These are phyloP conservation scores for Callyntrura sp. DNA, from an alignment of 2,888 invertebrate species.

Conservation along the genomic window DNA sequence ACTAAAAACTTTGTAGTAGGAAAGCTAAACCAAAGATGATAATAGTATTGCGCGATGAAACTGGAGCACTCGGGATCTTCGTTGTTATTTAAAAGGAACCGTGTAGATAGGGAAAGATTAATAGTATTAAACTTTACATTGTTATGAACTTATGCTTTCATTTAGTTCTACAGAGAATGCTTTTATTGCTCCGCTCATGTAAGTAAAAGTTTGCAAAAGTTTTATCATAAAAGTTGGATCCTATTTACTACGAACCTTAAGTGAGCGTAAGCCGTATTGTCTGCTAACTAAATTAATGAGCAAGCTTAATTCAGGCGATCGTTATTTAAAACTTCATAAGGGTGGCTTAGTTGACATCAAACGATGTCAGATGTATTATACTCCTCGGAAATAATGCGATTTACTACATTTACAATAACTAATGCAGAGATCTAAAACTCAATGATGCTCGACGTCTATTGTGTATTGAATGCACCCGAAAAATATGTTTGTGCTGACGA, in stretches of 20 bases:
- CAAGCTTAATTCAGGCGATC: not conserved
- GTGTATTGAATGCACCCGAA: too few species aligned
- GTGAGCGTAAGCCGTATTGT: not conserved
- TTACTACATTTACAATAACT: slow-evolving; percentile 1
- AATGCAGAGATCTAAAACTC: too few species aligned
- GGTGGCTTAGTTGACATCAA: slow-evolving; percentile 34
- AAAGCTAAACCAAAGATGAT: slow-evolving; percentile 10
- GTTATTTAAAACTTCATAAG: not conserved
- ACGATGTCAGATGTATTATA: not conserved
- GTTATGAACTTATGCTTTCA: not conserved
- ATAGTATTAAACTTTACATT: not conserved
- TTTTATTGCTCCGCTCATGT: not conserved
- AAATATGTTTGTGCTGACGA: too few species aligned
- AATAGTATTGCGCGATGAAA: not conserved
- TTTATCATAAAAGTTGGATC: not conserved
- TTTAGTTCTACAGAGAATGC: not conserved
- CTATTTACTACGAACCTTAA: not conserved
- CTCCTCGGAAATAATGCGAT: slow-evolving; percentile 21
- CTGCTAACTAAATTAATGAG: not conserved
- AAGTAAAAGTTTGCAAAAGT: not conserved
- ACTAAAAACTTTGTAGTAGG: not conserved
- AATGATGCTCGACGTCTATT: too few species aligned
- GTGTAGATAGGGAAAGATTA: not conserved
- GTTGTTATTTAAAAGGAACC: too few species aligned
- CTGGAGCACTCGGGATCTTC: too few species aligned